Conservation (phyloP, 1,140 invertebrate species). For the Trissolcus basalis region DNA sequence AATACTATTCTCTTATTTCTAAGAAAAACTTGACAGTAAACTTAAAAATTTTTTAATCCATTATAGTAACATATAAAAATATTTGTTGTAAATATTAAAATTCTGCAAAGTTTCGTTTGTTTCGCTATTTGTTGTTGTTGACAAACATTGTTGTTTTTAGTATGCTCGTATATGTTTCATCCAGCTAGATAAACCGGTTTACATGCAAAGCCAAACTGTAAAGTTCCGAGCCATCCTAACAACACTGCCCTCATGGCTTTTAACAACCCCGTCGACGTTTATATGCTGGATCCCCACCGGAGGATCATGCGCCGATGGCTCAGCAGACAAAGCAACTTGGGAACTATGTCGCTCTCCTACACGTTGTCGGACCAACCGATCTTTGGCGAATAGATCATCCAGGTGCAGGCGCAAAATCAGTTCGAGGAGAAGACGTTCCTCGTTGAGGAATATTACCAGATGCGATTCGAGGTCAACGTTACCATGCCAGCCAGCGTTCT, state of each 20-base stretch:
- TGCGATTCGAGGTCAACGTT: constrained; percentile 94
- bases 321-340: constrained; percentile 91
- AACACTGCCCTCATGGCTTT: constrained; percentile 92
- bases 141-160: too few species aligned
- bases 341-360: constrained; percentile 93
- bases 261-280: constrained; percentile 91
- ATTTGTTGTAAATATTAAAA: too few species aligned
- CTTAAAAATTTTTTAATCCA: too few species aligned
- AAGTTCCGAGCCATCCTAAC: constrained; percentile 92
- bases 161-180: too few species aligned
- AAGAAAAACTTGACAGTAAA: too few species aligned
- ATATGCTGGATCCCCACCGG: constrained; percentile 90
- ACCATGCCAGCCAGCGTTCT: constrained; percentile 96
- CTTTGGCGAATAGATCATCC: constrained; percentile 94
- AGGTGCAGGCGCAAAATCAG: constrained; percentile 91
- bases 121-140: too few species aligned
- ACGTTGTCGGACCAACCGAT: constrained; percentile 92
- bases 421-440: constrained; percentile 89
- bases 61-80: too few species aligned
- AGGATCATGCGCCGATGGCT: constrained; percentile 93
- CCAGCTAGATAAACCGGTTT: constrained; percentile 95
- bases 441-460: constrained; percentile 97
- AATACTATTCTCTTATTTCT: constrained; percentile 23
- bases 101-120: too few species aligned
- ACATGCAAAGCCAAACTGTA: constrained; percentile 93